phyloP scores from a whole-genome alignment of 2,113 vertebrate species.

The Corynorhinus townsendii region DNA sequence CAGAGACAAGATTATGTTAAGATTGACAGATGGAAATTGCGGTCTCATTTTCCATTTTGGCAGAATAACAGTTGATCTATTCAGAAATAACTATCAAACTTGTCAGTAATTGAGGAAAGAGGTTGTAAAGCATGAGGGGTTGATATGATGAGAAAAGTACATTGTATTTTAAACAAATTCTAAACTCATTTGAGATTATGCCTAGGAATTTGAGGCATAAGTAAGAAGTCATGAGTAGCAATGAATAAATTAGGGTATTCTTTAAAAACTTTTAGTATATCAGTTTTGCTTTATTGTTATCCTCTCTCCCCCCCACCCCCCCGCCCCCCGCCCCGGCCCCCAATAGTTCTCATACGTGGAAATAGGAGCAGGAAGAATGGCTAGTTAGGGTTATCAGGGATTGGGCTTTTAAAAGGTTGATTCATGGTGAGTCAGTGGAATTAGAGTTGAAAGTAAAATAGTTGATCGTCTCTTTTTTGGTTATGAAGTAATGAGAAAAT shows the following conservation, averaged over 20 bases:
- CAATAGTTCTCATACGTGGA: neutral
- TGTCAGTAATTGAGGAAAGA: neutral
- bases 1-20: neutral
- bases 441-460: constrained; percentile 6
- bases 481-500: neutral
- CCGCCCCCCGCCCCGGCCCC: too few species aligned
- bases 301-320: too few species aligned
- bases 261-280: neutral
- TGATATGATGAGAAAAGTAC: neutral
- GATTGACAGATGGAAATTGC: neutral
- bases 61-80: constrained; percentile 1
- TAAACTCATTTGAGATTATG: neutral
- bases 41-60: neutral
- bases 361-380: neutral
- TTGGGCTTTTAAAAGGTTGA: neutral
- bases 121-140: neutral
- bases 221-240: neutral
- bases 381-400: neutral
- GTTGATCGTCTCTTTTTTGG: neutral
- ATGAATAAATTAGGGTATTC: neutral
- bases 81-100: neutral
- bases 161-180: constrained; percentile 14
- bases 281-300: neutral
- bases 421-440: neutral
- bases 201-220: constrained; percentile 12